These are phyloP conservation scores for Ceyx cyanopectus DNA, from an alignment of 2,113 vertebrate genomes.

Conservation along the genomic window DNA sequence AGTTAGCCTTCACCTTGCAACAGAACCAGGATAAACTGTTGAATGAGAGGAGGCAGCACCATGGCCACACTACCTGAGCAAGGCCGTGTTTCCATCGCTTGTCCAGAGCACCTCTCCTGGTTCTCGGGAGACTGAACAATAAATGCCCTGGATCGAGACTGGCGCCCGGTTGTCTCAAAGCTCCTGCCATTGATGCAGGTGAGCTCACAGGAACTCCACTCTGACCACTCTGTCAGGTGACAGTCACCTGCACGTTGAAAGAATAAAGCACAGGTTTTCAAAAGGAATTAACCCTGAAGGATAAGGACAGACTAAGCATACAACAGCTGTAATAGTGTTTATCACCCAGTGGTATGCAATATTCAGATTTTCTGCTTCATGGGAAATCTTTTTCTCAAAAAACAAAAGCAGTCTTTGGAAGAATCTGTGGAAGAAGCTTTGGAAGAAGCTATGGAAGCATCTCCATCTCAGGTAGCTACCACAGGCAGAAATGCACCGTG, in stretches of 20 bases:
- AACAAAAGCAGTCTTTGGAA: neutral
- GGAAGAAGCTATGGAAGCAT: neutral
- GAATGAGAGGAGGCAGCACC: rapidly evolving
- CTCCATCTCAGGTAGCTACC: neutral
- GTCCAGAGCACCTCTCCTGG: constrained; percentile 88
- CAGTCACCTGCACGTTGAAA: constrained; percentile 86
- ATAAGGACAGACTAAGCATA: neutral
- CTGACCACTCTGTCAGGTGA: constrained; percentile 93
- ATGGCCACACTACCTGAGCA: constrained; percentile 85
- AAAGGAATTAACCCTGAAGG: neutral
- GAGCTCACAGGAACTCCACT: constrained; percentile 95
- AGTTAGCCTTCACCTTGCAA: neutral
- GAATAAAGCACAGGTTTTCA: neutral
- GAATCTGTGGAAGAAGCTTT: too few species aligned
- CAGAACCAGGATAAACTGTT: neutral
- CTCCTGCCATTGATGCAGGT: constrained; percentile 92
- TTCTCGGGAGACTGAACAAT: constrained; percentile 87
- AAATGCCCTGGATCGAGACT: constrained; percentile 90
- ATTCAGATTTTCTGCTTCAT: constrained; percentile 5
- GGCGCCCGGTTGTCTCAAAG: constrained; percentile 87
- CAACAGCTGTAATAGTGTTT: neutral
- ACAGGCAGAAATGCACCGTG: neutral
- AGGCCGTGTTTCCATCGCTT: constrained; percentile 86
- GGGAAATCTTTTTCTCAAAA: neutral
- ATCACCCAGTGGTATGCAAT: neutral